Evolutionary conservation across 1,140 invertebrate genomes (phyloP).

Genomic region (Reticulitermes speratus): DNA sequence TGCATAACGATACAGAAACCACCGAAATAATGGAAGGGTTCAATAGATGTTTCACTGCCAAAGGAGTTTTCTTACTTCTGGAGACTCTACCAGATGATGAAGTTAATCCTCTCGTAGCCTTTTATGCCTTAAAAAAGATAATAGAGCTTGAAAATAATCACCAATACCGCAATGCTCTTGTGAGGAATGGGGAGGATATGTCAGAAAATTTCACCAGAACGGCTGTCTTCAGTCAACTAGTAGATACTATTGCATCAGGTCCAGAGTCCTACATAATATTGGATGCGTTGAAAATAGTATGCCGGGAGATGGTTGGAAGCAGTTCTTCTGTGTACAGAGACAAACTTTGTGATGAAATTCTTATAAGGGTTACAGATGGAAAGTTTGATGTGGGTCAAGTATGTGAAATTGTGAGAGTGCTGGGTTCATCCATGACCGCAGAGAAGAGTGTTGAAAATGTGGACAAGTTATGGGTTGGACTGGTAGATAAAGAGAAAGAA

Average conservation of each 20-base stretch:
- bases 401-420: slow-evolving; percentile 54
- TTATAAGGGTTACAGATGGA: slow-evolving; percentile 60
- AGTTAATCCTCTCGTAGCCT: slow-evolving; percentile 52
- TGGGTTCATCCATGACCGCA: slow-evolving; percentile 49
- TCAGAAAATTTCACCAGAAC: slow-evolving; percentile 46
- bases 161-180: slow-evolving; percentile 36
- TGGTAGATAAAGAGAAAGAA: slow-evolving; percentile 57
- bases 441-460: slow-evolving; percentile 52
- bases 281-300: slow-evolving; percentile 47
- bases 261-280: slow-evolving; percentile 49
- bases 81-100: slow-evolving; percentile 51
- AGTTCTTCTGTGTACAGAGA: slow-evolving; percentile 53
- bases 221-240: slow-evolving; percentile 48
- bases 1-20: slow-evolving; percentile 40
- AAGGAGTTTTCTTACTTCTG: slow-evolving; percentile 44
- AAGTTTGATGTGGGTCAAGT: slow-evolving; percentile 61
- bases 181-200: slow-evolving; percentile 33
- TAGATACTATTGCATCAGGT: slow-evolving; percentile 49
- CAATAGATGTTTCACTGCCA: slow-evolving; percentile 41
- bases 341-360: slow-evolving; percentile 59
- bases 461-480: slow-evolving; percentile 69
- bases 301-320: slow-evolving; percentile 47
- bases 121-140: slow-evolving; percentile 53
- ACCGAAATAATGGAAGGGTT: slow-evolving; percentile 46
- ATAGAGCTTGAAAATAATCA: slow-evolving; percentile 54